Percentiles rank a stretch among this genome's conserved stretches.
These are phyloP conservation scores for Boloria euphrosyne DNA, from an alignment of 2,888 invertebrate genomes.

Conservation along the genomic window DNA sequence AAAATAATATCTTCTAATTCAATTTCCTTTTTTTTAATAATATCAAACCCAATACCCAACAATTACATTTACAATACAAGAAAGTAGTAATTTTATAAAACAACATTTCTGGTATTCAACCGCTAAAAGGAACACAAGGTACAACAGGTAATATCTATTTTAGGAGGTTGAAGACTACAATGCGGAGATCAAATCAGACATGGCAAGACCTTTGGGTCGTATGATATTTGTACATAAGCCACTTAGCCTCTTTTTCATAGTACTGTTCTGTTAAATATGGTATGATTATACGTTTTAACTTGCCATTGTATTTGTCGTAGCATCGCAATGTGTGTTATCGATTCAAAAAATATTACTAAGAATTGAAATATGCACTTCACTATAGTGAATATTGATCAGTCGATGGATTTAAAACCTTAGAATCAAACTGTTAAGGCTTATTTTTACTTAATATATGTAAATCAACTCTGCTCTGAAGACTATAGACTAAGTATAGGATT, in stretches of 20 bases:
- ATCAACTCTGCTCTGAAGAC: no score
- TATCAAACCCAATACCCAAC: conserved; percentile 1
- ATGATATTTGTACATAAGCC: conserved; percentile 65
- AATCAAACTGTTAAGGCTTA: no score
- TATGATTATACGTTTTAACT: conserved; percentile 47
- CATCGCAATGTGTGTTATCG: conserved; percentile 45
- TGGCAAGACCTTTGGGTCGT: conserved; percentile 70
- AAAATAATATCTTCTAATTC: no score
- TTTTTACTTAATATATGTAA: no score
- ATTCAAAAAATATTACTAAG: conserved; percentile 46
- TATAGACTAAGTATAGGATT: no score
- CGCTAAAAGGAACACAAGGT: conserved; percentile 61
- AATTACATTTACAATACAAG: conserved; percentile 15
- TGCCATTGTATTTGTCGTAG: conserved; percentile 48
- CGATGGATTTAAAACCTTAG: not conserved
- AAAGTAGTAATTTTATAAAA: conserved; percentile 18
- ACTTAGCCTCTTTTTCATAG: conserved; percentile 63
- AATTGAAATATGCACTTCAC: conserved; percentile 25
- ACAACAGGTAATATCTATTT: conserved; percentile 42
- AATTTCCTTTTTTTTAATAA: not conserved
- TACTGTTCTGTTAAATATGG: conserved; percentile 63
- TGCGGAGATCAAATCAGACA: conserved; percentile 77
- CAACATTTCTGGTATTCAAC: conserved; percentile 46
- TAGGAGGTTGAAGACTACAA: conserved; percentile 57
- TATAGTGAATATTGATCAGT: not conserved